These are phyloP conservation scores for Drosophila atroscutellata DNA, from an alignment of 2,888 invertebrate species.

Conservation along the genomic window DNA sequence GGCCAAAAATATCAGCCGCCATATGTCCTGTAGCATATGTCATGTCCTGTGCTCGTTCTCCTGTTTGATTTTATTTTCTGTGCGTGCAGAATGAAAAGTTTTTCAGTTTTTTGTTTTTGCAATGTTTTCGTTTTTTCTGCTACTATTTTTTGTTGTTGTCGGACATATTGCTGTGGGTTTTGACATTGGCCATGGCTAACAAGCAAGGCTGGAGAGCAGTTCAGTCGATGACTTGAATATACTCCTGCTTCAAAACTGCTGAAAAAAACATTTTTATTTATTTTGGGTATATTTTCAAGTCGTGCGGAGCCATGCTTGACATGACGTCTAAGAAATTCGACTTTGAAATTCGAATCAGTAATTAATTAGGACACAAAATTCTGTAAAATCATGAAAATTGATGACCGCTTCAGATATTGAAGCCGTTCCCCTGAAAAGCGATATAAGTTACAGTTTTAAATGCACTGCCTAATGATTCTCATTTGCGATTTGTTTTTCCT, in stretches of 20 bases:
- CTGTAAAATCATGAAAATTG: not conserved
- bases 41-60: slow-evolving; percentile 31
- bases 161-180: slow-evolving; percentile 21
- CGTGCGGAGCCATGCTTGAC: not conserved
- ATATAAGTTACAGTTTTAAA: not conserved
- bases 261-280: not conserved
- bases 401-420: not conserved
- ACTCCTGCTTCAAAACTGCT: not conserved
- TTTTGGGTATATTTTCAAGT: not conserved
- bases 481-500: not conserved
- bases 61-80: slow-evolving; percentile 49
- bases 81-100: slow-evolving; percentile 53
- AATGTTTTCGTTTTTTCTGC: not conserved
- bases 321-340: not conserved
- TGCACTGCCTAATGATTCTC: not conserved
- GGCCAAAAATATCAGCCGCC: slow-evolving; percentile 38
- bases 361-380: not conserved
- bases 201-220: slow-evolving; percentile 3
- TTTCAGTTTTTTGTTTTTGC: slow-evolving; percentile 15
- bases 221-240: slow-evolving; percentile 3
- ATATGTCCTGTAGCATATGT: slow-evolving; percentile 58
- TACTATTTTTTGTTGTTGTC: slow-evolving; percentile 15
- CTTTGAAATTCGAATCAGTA: not conserved
- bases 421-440: not conserved
- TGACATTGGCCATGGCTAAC: slow-evolving; percentile 54